Evolutionary conservation across 2,113 vertebrate genomes (phyloP), one percentile per base, ranked within the genome.

Genomic region (Calidris pugnax): DNA sequence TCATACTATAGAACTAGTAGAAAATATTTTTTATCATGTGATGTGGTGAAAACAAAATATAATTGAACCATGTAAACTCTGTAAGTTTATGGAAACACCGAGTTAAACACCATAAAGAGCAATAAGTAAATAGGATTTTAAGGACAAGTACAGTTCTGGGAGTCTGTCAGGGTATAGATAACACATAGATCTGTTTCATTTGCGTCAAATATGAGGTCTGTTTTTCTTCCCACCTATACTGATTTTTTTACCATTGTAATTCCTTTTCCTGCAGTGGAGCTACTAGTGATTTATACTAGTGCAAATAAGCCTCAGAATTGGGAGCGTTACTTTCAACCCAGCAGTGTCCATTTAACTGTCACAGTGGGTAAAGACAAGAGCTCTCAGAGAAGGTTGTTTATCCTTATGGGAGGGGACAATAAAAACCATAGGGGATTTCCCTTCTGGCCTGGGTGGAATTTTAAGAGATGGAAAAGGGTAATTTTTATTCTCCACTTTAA

Each of bases 401-500:
- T 96, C 72, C 93, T 96, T 96, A 92, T 87, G 79, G 92, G 51
- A 96, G 86, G 80, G 85, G 86, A 95, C 97, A 97, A 94, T 96
- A 97, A 97, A 97, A 96, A 78, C 85, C 73, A 86, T 80, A 90
- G 96, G 96, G 60, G 56, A 89, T 93, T 96, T 97, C 68, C 92
- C 83, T 94, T 96, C 83, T 96, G 69, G 62, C 53, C 69, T 47
- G 74, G 37, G 66, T 92, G 83, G 90, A 97, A 95, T 95, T 96
- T 95, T 91, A 89, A 78, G 62, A 74, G 57, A 91, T 95, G 41
- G 69, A 93, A 96, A 85, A 91, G 53, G 48, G 84, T 93, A 97
- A 96, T 96, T 97, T 97, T 94, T 96, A 95, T 87, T 85, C 80
- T 84, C n/a, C 48, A 72, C 77, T 95, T 95, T 95, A 97, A 95